These are phyloP conservation scores for Benitochromis conjunctus DNA, from an alignment of 2,113 vertebrate species.

Conservation along the genomic window DNA sequence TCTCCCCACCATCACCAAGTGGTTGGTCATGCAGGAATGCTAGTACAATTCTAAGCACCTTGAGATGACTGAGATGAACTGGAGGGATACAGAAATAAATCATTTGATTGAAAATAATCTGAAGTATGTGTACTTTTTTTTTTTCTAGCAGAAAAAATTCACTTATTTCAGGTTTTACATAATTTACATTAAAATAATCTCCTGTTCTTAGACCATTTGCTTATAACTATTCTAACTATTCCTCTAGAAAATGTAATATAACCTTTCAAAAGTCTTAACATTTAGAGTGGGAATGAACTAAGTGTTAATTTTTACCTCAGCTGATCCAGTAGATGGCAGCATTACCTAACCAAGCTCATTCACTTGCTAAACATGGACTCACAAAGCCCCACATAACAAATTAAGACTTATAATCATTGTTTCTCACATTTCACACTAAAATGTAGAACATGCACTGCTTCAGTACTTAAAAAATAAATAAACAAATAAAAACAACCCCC, in stretches of 20 bases:
- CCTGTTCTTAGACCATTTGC: neutral
- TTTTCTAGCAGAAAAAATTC: no score
- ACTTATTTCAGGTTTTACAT: no score
- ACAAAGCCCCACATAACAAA: neutral
- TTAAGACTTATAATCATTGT: neutral
- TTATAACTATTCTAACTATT: no score
- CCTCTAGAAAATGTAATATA: neutral
- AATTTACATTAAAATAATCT: neutral
- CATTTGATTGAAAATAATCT: neutral
- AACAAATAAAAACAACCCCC: neutral
- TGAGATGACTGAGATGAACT: neutral
- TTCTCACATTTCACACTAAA: neutral
- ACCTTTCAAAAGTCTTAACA: neutral
- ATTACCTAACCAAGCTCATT: neutral
- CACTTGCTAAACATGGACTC: neutral
- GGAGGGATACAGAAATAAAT: neutral
- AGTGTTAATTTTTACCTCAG: neutral
- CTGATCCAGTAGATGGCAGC: neutral
- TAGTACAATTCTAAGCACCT: neutral
- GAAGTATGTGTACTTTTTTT: neutral
- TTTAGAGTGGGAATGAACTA: neutral
- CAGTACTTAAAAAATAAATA: neutral
- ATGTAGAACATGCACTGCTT: neutral
- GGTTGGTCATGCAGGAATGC: fast-evolving
- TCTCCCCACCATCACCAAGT: neutral